Evolutionary conservation across 2,797 vertebrate species (phyloP), one percentile per base, ranked within the genome.

Genomic region (Tadarida brasiliensis): DNA sequence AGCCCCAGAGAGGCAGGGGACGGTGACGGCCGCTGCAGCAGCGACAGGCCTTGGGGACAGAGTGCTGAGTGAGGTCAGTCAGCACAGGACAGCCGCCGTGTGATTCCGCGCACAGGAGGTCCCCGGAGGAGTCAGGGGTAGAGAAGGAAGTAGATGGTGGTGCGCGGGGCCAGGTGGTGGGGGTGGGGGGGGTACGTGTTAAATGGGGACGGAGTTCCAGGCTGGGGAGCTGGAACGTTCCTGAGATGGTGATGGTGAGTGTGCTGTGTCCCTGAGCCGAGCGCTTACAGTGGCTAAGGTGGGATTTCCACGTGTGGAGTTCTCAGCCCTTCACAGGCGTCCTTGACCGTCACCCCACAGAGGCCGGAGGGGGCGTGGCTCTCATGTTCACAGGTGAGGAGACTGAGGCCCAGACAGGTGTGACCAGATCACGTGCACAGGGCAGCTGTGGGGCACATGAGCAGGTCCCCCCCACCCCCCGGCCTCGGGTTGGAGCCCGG

Each of bases 251-350:
- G 68, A 24, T 30, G 59, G 44, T 4, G 49, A 15, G 22, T 7
- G 24, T 26, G 30, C 19, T 8, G 7, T 3, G 44, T 12, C 7
- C 0, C 4, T 22, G 54, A 24, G 11, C 30, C 1, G 30, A 22
- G 11, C 24, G 0, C 49, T 47, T 7, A 1, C 6, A 19, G 22
- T 1, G 16, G 63, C 2, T 16, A 4, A 3, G 6, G n/a, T 2
- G 17, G 56, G 5, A 22, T 5, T 30, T 24, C 19, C 24, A 7
- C 0, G 7, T 11, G 47, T 10, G 33, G 22, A 49, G 15, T 17
- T 7, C 68, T 51, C 44, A 54, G 56, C 15, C 44, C 65, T 26
- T 28, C n/a, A 2, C 26, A 7, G 4, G 3, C 16, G 1, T 7
- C 51, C 3, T 3, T 0, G 9, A 57, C 19, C 24, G 47, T 33